Conservation (phyloP, 2,113 vertebrate species). For the Scatophagus argus region DNA sequence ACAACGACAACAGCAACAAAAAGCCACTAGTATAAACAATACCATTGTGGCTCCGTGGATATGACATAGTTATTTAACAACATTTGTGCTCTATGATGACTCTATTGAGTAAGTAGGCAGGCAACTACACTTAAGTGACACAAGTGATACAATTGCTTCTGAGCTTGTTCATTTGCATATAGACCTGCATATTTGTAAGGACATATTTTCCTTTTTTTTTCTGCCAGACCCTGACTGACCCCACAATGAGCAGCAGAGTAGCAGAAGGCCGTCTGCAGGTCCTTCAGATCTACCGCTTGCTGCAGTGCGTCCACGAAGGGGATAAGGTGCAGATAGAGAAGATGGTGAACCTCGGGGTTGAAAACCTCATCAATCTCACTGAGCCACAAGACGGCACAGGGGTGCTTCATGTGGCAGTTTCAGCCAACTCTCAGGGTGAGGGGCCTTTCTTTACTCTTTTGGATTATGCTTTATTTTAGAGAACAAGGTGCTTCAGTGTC, state of each 20-base stretch:
- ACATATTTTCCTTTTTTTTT: not conserved
- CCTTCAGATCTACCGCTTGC: conserved; percentile 91
- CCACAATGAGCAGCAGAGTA: conserved; percentile 58
- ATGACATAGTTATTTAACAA: not conserved
- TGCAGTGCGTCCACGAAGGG: conserved; percentile 87
- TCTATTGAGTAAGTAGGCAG: too few relatives aligned
- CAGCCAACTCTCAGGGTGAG: conserved; percentile 84
- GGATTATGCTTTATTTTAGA: not conserved
- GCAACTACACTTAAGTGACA: too few relatives aligned
- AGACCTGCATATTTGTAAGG: not conserved
- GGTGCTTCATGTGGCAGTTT: conserved; percentile 87
- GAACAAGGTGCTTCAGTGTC: not conserved
- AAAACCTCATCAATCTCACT: conserved; percentile 89
- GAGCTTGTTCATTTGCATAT: not conserved
- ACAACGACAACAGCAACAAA: too few relatives aligned
- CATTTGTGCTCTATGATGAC: not conserved
- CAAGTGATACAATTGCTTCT: not conserved
- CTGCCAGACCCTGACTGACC: not conserved
- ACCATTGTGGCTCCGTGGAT: not conserved
- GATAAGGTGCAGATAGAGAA: conserved; percentile 88
- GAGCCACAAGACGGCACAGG: conserved; percentile 87
- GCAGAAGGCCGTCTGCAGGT: conserved; percentile 85
- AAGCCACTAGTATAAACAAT: too few relatives aligned
- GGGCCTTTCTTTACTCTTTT: not conserved
- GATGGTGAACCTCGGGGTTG: conserved; percentile 84